Evolutionary conservation across 1,140 invertebrate genomes (phyloP).

Genomic region (Drosophila burlai): DNA sequence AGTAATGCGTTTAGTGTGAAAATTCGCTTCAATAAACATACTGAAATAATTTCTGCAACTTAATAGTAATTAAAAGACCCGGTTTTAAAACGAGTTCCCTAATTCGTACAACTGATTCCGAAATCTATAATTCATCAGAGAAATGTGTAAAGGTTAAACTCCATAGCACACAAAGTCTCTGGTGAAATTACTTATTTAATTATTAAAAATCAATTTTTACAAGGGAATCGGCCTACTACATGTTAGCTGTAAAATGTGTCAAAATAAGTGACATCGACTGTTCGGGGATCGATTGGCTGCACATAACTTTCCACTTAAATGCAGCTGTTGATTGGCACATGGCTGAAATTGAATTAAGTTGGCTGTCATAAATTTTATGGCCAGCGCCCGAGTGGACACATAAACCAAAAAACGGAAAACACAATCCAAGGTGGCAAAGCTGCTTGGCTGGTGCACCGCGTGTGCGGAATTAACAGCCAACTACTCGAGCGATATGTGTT

Average conservation of each 20-base stretch:
- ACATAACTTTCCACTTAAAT: slow-evolving; percentile 80
- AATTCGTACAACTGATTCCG: too few relatives aligned
- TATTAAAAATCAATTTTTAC: slow-evolving; percentile 28
- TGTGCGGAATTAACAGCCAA: slow-evolving; percentile 54
- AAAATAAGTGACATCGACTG: slow-evolving; percentile 23
- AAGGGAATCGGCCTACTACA: not conserved
- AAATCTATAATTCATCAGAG: not conserved
- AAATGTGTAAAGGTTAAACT: not conserved
- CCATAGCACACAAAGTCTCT: not conserved
- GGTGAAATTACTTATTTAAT: slow-evolving; percentile 14
- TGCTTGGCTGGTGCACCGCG: slow-evolving; percentile 25
- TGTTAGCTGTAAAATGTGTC: slow-evolving; percentile 30
- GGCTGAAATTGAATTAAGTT: slow-evolving; percentile 77
- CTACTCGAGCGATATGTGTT: slow-evolving; percentile 14
- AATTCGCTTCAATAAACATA: not conserved
- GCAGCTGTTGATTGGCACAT: slow-evolving; percentile 79
- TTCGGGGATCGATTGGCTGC: slow-evolving; percentile 37
- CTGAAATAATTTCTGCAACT: not conserved
- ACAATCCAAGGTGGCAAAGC: slow-evolving; percentile 15
- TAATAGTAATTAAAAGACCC: too few relatives aligned
- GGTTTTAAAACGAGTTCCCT: not conserved
- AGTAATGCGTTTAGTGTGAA: not conserved
- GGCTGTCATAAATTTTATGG: slow-evolving; percentile 65
- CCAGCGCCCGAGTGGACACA: slow-evolving; percentile 51
- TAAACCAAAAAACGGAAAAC: slow-evolving; percentile 40